Percentiles rank a stretch among this genome's conserved stretches.
phyloP scores from a whole-genome alignment of 2,888 invertebrate genomes.

The Cotesia congregata region DNA sequence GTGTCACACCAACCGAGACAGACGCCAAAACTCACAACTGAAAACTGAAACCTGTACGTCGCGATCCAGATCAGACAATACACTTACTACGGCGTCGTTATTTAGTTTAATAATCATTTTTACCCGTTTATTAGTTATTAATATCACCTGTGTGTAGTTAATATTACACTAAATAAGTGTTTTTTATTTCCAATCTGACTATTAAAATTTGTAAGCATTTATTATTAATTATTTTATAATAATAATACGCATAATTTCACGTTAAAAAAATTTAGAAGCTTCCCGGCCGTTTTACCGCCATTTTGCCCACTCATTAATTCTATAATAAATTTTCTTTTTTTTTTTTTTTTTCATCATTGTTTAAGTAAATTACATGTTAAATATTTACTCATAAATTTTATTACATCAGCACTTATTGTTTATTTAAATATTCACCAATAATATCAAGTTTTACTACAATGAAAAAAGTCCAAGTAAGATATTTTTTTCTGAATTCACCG shows the following conservation, averaged over 20 bases:
- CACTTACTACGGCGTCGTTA: neutral
- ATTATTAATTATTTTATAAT: neutral
- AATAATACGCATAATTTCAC: neutral
- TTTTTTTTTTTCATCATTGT: conserved; percentile 3
- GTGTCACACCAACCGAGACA: conserved; percentile 24
- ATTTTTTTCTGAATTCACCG: conserved; percentile 17
- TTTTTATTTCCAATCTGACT: conserved; percentile 3
- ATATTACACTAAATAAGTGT: neutral
- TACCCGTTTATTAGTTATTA: conserved; percentile 4
- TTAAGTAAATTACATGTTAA: neutral
- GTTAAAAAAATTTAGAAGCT: conserved; percentile 33
- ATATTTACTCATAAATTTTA: neutral
- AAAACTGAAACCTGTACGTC: neutral
- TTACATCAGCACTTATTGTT: neutral
- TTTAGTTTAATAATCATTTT: neutral
- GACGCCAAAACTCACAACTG: conserved; percentile 41
- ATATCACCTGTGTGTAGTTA: neutral
- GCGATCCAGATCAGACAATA: neutral
- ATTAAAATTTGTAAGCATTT: conserved; percentile 7
- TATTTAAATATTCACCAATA: conserved; percentile 3
- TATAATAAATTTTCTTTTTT: conserved; percentile 25
- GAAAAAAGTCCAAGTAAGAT: neutral
- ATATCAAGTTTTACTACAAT: conserved; percentile 8
- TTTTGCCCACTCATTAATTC: conserved; percentile 51
- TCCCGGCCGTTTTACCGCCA: conserved; percentile 55